Base-by-base conservation (phyloP, 1,140 invertebrate genomes). In the Drosophila ficusphila region DNA sequence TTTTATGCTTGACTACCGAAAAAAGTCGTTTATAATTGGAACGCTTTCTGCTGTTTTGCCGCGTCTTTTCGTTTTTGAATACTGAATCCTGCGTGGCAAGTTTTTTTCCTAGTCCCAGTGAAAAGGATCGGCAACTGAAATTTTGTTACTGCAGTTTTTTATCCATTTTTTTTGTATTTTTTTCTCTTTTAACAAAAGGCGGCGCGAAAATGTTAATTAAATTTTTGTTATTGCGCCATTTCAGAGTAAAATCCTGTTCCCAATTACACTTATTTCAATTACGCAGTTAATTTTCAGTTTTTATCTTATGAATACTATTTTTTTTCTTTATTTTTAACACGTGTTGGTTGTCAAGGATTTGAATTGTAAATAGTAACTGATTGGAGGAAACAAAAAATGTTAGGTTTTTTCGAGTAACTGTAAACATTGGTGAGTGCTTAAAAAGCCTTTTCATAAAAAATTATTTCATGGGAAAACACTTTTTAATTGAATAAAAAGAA, bases 11-110 rank as follows among this genome's bases (percentile, higher is more conserved):
- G 81, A 67, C 76, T 86, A 86, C 72, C 75, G 69, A 61, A 82
- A 88, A 85, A 86, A 86, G 69, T 78, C 74, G 82, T 88, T 81
- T 88, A 78, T 88, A 88, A 88, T 88, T 88, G 69, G 65, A 39
- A 19, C 27, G 68, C 52, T 57, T 60, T 64, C 42, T 41, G 34
- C 47, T 73, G 54, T 82, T 83, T 89, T 89, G 72, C 31, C 60
- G 41, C 34, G 31, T n/a, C 34, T 67, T 71, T 61, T 54, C 62
- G 48, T 19, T 38, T 86, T 86, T 62, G 8, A 64, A 64, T 79
- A 53, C 61, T 49, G 8, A 81, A 77, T 77, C 72, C 74, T 48
- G 82, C 42, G 65, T 72, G 83, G 64, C 82, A 88, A 88, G 77
- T 78, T 88, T 88, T 85, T 83, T 81, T 47, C 41, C 38, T 54